phyloP scores from a whole-genome alignment of 92 coral and sea anemone species.

The Plumapathes pennacea region DNA sequence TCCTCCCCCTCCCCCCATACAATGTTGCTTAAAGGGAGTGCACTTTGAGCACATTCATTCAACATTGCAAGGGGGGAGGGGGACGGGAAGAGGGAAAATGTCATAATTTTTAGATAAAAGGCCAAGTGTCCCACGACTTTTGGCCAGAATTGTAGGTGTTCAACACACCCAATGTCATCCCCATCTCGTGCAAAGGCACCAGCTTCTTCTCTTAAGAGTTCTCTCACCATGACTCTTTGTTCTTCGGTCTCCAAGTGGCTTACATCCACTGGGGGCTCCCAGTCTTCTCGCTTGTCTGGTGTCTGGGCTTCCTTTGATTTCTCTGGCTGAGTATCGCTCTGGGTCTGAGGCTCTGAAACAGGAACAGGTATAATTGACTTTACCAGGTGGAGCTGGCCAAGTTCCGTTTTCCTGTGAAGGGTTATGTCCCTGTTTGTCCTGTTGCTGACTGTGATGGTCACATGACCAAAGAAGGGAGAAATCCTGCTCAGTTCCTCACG shows the following conservation, averaged over 20 bases:
- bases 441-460: conserved; percentile 14
- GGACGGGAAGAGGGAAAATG: no score
- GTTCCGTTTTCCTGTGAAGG: conserved; percentile 23
- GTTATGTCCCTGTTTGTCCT: conserved; percentile 4
- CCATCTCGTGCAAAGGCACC: conserved; percentile 15
- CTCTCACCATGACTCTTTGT: not conserved
- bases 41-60: no score
- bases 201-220: not conserved
- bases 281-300: conserved; percentile 5
- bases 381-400: conserved; percentile 23
- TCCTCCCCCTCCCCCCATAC: no score
- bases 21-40: no score
- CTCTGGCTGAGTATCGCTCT: not conserved
- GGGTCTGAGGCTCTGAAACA: not conserved
- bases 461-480: no score
- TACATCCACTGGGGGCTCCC: not conserved
- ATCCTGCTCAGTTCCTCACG: conserved; percentile 6
- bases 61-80: no score
- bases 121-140: no score
- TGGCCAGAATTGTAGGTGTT: no score
- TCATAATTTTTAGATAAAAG: no score
- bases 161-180: conserved; percentile 36
- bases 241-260: not conserved
- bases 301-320: no score
- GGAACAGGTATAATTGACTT: conserved; percentile 25